Percentiles rank a stretch among this genome's conserved stretches.
phyloP scores from a whole-genome alignment of 1,140 invertebrate species.

The Aphelenchoides besseyi region DNA sequence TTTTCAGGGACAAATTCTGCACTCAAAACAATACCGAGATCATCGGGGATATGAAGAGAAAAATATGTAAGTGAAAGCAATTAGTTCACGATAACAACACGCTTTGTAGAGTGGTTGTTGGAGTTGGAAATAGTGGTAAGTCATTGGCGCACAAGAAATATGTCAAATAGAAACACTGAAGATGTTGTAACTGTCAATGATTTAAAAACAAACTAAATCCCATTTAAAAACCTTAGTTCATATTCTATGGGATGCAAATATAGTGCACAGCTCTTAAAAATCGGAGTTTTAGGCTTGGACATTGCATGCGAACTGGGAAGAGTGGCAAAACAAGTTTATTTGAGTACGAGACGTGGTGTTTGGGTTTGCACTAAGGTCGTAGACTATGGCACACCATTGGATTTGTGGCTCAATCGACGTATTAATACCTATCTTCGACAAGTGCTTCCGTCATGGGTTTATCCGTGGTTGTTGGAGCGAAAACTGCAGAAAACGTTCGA shows the following conservation, averaged over 20 bases:
- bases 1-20: constrained; percentile 65
- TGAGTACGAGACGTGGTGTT: constrained; percentile 65
- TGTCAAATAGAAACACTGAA: too few relatives aligned
- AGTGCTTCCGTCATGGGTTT: constrained; percentile 48
- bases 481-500: constrained; percentile 63
- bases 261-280: too few relatives aligned
- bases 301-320: constrained; percentile 66
- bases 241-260: too few relatives aligned
- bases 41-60: constrained; percentile 63
- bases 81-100: too few relatives aligned
- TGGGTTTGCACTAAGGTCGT: constrained; percentile 66
- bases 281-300: constrained; percentile 62
- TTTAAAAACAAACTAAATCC: too few relatives aligned
- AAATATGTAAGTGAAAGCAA: constrained; percentile 63
- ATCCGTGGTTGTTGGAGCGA: constrained; percentile 56
- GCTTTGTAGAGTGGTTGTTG: too few relatives aligned
- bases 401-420: constrained; percentile 35
- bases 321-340: constrained; percentile 64
- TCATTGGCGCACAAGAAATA: too few relatives aligned
- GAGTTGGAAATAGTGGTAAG: constrained; percentile 65
- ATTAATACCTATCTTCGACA: constrained; percentile 9
- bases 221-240: too few relatives aligned
- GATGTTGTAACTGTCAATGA: too few relatives aligned
- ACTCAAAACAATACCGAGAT: constrained; percentile 62
- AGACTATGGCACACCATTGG: constrained; percentile 49